Evolutionary conservation across 64 coral and sea anemone species (phyloP).

Genomic region (Porites lutea): DNA sequence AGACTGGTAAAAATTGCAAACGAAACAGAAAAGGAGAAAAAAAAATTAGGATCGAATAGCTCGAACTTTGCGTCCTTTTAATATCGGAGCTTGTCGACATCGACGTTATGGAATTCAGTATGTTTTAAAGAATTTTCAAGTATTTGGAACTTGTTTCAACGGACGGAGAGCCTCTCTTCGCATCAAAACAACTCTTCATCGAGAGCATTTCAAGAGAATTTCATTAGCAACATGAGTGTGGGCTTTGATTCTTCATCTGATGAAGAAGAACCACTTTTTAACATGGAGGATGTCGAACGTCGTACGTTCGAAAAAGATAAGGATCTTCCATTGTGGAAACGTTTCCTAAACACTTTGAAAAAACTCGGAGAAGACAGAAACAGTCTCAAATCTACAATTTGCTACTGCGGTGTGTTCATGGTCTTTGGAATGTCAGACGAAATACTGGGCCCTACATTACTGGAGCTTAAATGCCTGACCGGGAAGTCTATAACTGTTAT

Average conservation of each 20-base stretch:
- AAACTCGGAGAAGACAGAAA: constrained; percentile 69
- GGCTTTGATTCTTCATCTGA: constrained; percentile 67
- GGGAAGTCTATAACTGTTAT: constrained; percentile 90
- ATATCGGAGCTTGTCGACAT: neutral
- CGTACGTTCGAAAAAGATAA: constrained; percentile 68
- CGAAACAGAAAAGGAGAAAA: too few species aligned
- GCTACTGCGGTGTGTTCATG: constrained; percentile 95
- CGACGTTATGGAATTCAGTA: neutral
- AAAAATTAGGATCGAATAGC: too few species aligned
- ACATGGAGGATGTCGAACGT: constrained; percentile 83
- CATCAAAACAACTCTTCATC: too few species aligned
- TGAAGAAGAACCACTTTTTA: constrained; percentile 83
- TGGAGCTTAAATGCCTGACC: constrained; percentile 82
- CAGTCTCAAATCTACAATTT: constrained; percentile 79
- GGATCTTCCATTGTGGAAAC: constrained; percentile 63
- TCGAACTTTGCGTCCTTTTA: neutral
- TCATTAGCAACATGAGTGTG: constrained; percentile 44
- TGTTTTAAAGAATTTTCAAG: neutral
- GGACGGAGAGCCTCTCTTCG: neutral
- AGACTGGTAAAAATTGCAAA: too few species aligned
- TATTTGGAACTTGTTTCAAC: neutral
- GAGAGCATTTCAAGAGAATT: too few species aligned
- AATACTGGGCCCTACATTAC: constrained; percentile 84
- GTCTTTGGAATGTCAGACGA: constrained; percentile 98
- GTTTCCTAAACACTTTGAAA: constrained; percentile 45